A percentile compares a stretch with the other conserved stretches of the same genome.
Conservation (phyloP, 2,797 vertebrate species). For the Aeoliscus strigatus region DNA sequence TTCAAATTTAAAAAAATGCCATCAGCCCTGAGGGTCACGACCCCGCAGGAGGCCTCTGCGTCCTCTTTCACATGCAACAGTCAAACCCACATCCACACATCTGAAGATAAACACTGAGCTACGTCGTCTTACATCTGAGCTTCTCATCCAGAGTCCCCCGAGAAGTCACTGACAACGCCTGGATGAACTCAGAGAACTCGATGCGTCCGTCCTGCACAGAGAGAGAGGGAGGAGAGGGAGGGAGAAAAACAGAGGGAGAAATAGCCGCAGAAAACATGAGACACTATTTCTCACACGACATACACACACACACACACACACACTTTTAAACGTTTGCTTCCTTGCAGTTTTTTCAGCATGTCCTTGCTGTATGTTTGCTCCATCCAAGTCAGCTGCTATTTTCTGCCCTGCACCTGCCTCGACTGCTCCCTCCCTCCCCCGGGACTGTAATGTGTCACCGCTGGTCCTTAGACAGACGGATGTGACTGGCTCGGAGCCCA, state of each 20-base stretch:
- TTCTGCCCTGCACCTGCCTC: constrained; percentile 64
- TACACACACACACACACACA: constrained; percentile 14
- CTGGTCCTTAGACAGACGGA: constrained; percentile 66
- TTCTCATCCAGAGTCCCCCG: constrained; percentile 96
- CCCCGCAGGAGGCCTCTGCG: constrained; percentile 2
- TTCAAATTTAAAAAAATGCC: background rate
- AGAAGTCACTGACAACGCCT: constrained; percentile 96
- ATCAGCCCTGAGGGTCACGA: constrained; percentile 5
- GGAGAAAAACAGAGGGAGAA: constrained; percentile 9
- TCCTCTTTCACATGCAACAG: constrained; percentile 31
- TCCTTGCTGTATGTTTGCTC: constrained; percentile 51
- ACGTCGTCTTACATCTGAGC: constrained; percentile 86
- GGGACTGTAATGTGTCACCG: constrained; percentile 61
- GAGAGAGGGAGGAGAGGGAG: constrained; percentile 13
- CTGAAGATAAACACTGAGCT: constrained; percentile 31
- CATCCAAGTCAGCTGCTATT: constrained; percentile 65
- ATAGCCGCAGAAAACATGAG: constrained; percentile 18
- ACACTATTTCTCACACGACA: constrained; percentile 26
- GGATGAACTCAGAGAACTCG: constrained; percentile 98
- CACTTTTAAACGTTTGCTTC: constrained; percentile 32
- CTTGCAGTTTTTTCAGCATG: constrained; percentile 27
- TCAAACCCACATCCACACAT: constrained; percentile 20
- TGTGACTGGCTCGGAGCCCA: constrained; percentile 37
- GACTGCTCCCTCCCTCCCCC: too few relatives aligned
- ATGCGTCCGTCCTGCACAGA: constrained; percentile 88